These are phyloP conservation scores for Trididemnum nubilum DNA, from an alignment of 23 tunicate species.

Conservation along the genomic window DNA sequence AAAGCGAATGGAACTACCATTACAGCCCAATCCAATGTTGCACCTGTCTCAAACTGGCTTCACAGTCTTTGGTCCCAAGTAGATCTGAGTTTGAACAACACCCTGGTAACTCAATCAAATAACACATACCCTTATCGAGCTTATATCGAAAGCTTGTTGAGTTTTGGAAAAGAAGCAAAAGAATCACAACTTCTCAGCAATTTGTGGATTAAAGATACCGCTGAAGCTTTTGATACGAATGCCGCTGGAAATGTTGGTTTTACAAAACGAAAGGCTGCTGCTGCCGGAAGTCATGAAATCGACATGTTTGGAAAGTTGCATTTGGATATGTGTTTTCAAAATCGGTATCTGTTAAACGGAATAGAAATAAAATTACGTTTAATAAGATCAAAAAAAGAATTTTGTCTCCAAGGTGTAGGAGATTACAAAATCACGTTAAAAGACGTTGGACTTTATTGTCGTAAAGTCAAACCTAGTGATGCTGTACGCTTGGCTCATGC, in stretches of 20 bases:
- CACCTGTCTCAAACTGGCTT: neutral
- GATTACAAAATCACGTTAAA: neutral
- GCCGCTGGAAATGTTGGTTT: neutral
- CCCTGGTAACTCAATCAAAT: neutral
- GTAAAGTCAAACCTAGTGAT: constrained; percentile 20
- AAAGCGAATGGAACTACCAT: neutral
- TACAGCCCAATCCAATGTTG: neutral
- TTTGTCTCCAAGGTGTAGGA: neutral
- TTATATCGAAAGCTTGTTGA: constrained; percentile 7
- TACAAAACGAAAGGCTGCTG: neutral
- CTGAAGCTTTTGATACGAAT: neutral
- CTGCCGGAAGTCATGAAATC: constrained; percentile 4
- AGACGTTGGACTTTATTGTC: constrained; percentile 11
- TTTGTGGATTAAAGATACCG: constrained; percentile 14
- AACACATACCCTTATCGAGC: constrained; percentile 18
- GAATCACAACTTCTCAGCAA: neutral
- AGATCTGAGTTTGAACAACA: constrained; percentile 4
- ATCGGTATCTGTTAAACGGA: constrained; percentile 35
- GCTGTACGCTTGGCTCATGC: constrained; percentile 30
- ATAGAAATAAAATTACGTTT: constrained; percentile 7
- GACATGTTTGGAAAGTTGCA: constrained; percentile 19
- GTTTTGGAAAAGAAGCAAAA: constrained; percentile 22
- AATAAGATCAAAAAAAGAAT: neutral
- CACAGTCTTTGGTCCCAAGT: constrained; percentile 4
- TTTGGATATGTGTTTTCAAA: constrained; percentile 14